Base-by-base conservation (phyloP, 2,797 vertebrate genomes). In the Enteromius anoplus region DNA sequence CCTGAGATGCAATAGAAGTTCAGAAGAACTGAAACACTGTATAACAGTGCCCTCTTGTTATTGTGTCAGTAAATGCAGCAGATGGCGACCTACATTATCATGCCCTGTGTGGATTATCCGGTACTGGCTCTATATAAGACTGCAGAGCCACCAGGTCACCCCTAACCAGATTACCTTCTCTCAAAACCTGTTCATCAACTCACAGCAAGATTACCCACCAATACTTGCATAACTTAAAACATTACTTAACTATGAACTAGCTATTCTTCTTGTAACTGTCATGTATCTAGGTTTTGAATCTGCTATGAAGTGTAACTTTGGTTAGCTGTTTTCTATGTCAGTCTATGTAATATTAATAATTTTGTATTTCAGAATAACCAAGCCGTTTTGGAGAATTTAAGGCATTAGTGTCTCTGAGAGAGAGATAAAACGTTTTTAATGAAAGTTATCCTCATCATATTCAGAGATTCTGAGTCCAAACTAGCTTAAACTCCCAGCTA, bases 91-190 rank as follows among this genome's bases (percentile, higher is more conserved):
- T 89, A 85, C 85, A 92, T 84, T 49, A 64, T n/a, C 42, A 49
- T 60, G 14, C 21, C 86, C 85, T 80, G 80, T 76, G 11, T 82
- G 91, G 94, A 94, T 95, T 92, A 95, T 90, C 89, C 85, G 75
- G 62, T 72, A 55, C 45, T 90, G 85, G 90, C 86, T 86, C 80
- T 80, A 77, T 80, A 85, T 91, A 90, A 92, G 84, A 88, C 81
- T 83, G 49, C 68, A n/a, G 23, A 79, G 68, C 53, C 55, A 76
- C 45, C 82, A 90, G 90, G 90, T 92, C 89, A 91, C 75, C 62
- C 87, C 86, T 90, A 90, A 91, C 89, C 84, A 90, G 90, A 89
- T 93, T 93, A 90, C 84, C 86, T 77, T 83, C 42, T 34, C 5
- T 81, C 69, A 75, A 85, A 83, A 69, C 78, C 84, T 84, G 72